Base-by-base conservation (phyloP, 1,140 invertebrate genomes). In the Tetranychus cinnabarinus region DNA sequence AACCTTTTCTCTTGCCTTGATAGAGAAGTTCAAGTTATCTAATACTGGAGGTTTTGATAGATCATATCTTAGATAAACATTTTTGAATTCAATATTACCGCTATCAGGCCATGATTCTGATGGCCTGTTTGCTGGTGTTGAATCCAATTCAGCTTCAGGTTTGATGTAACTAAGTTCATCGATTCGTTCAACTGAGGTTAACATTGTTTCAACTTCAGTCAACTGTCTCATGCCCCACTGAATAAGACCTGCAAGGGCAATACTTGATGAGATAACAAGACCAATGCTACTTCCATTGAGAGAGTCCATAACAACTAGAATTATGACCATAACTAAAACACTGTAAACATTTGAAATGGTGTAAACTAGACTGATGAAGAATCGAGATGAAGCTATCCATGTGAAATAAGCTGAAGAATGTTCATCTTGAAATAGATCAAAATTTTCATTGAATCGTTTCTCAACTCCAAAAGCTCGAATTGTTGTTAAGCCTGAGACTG, bases 351-450 rank as follows among this genome's bases (percentile, higher is more conserved):
- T 76, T 62, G 82, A 85, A 1, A 88, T 75, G 60, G 81, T 75
- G 70, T 89, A 86, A 39, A 95, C 70, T 74, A 82, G 82, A 42
- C 89, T 78, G 0, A 84, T 84, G 69, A 96, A 86, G 63, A 89
- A 85, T 56, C 87, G 77, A 63, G 81, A 85, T 15, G 83, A 82
- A 10, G 81, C 74, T 5, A 91, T 72, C 60, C 82, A 84, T 48
- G 88, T 71, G 67, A 80, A 86, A 77, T 80, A 85, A 0, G 82
- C 77, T 2, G 80, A 77, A 5, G 82, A 82, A 66, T 85, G 83
- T 3, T 81, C 68, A 70, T 89, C 77, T 72, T 75, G 75, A 65
- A 74, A 71, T 2, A 90, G 77, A 5, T 80, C 74, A 63, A 75
- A 75, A 39, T 76, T 82, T 42, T 80, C 72, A 64, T 83, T 82